These are phyloP conservation scores for Archivesica marissinica DNA, from an alignment of 1,140 invertebrate species.

Conservation along the genomic window DNA sequence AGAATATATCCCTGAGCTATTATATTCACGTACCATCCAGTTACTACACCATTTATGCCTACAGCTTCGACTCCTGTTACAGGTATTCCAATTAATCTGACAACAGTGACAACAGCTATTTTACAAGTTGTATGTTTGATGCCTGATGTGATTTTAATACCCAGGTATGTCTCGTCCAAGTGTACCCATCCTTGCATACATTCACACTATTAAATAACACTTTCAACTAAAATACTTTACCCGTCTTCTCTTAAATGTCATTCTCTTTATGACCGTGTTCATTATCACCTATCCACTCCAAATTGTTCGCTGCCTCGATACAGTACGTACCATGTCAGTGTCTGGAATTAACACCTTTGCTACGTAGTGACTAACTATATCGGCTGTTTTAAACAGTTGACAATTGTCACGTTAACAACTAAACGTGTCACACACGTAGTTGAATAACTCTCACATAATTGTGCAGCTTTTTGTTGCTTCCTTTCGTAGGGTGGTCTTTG, in stretches of 20 bases:
- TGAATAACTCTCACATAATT: constrained; percentile 77
- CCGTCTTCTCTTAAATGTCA: not conserved
- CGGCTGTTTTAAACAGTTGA: too few species aligned
- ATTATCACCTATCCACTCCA: not conserved
- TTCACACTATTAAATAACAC: constrained; percentile 36
- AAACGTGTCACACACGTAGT: too few species aligned
- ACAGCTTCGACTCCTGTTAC: not conserved
- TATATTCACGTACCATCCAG: constrained; percentile 1
- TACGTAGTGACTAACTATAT: too few species aligned
- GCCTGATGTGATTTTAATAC: constrained; percentile 15
- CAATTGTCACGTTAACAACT: too few species aligned
- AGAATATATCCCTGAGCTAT: constrained; percentile 2
- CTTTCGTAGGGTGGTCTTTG: constrained; percentile 76
- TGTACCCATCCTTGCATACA: constrained; percentile 10
- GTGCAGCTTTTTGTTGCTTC: constrained; percentile 80
- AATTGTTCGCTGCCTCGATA: not conserved
- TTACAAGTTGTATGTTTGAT: constrained; percentile 18
- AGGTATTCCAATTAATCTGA: constrained; percentile 23
- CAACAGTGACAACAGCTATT: not conserved
- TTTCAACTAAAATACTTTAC: not conserved
- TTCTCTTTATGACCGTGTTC: too few species aligned
- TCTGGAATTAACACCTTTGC: too few species aligned
- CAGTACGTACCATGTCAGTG: too few species aligned
- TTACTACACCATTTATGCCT: not conserved
- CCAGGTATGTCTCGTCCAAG: not conserved